Conservation (phyloP, 2,888 invertebrate genomes). For the Ceramica pisi region DNA sequence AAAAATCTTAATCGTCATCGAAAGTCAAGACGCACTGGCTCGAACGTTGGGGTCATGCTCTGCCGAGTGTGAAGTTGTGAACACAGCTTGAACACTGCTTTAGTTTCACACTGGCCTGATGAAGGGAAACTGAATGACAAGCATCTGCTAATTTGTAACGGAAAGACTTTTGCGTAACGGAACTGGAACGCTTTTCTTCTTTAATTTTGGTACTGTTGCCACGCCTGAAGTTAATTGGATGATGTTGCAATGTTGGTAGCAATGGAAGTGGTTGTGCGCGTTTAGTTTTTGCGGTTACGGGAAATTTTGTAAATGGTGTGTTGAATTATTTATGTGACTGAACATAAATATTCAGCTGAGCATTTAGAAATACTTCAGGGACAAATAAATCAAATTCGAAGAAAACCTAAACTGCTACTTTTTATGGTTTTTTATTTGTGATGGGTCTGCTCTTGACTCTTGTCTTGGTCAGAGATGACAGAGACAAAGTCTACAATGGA, state of each 20-base stretch:
- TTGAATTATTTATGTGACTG: slow-evolving; percentile 34
- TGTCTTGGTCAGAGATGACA: no score
- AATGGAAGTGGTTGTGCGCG: slow-evolving; percentile 9
- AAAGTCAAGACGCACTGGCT: slow-evolving; percentile 60
- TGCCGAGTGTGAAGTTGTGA: slow-evolving; percentile 46
- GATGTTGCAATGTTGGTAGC: slow-evolving; percentile 31
- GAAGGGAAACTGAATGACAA: slow-evolving; percentile 59
- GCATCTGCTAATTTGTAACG: slow-evolving; percentile 47
- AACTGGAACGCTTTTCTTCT: slow-evolving; percentile 44
- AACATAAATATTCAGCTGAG: slow-evolving; percentile 14
- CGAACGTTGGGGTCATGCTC: slow-evolving; percentile 48
- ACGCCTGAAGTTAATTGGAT: slow-evolving; percentile 30
- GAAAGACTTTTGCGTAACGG: slow-evolving; percentile 35
- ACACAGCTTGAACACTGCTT: slow-evolving; percentile 56
- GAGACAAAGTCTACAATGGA: no score
- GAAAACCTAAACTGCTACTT: background rate
- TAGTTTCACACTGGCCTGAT: slow-evolving; percentile 61
- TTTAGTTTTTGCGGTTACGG: slow-evolving; percentile 24
- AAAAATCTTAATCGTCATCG: slow-evolving; percentile 62
- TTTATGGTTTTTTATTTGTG: no score
- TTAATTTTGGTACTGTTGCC: slow-evolving; percentile 24
- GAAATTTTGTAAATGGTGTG: slow-evolving; percentile 26
- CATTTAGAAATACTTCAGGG: background rate
- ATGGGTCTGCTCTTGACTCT: no score
- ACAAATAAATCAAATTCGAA: background rate